Base-by-base conservation (phyloP, 2,113 vertebrate species). In the Apistogramma diplotaenia region DNA sequence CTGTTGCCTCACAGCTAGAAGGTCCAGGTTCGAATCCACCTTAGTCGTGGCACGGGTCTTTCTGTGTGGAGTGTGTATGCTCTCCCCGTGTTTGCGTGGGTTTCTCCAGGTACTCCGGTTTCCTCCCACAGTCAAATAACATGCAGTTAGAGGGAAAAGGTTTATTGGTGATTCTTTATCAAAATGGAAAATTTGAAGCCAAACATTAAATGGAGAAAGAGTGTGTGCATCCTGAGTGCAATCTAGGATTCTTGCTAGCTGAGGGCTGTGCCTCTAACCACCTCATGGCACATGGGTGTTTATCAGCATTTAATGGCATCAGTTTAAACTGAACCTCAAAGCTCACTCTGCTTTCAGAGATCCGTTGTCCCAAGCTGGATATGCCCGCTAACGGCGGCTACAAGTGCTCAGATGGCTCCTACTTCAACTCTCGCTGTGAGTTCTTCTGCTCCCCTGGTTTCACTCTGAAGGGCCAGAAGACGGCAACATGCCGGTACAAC, bases 381-480 rank as follows among this genome's bases (percentile, higher is more conserved):
- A 97, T 99, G 97, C 97, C 97, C 0, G 43, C 58, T 58, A 97
- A 98, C 0, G 98, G 98, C 43, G 97, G 97, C 43, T 97, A 96
- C 93, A 99, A 98, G 89, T 99, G 98, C 21, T 82, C 95, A 2
- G 98, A 98, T 16, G 97, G 98, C 29, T 97, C 97, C 79, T 99
- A 99, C 93, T 99, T 97, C 90, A 98, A 96, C 93, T 99, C 98
- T 4, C 95, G 96, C 85, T 99, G 98, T 73, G 96, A 99, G 89
- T 99, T 97, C 90, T 98, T 97, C 89, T 99, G 98, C 80, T 96
- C 97, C 0, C 96, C 96, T 0, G 98, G 98, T 1, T 99, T 97
- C 93, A 96, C 94, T 59, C 72, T 98, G 58, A 98, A 97, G 89
- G 98, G 98, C 0, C 96, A 97, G 54, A 95, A 93, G 46, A 95